These are phyloP conservation scores for Rhea pennata DNA, from an alignment of 2,113 vertebrate species.

Conservation along the genomic window DNA sequence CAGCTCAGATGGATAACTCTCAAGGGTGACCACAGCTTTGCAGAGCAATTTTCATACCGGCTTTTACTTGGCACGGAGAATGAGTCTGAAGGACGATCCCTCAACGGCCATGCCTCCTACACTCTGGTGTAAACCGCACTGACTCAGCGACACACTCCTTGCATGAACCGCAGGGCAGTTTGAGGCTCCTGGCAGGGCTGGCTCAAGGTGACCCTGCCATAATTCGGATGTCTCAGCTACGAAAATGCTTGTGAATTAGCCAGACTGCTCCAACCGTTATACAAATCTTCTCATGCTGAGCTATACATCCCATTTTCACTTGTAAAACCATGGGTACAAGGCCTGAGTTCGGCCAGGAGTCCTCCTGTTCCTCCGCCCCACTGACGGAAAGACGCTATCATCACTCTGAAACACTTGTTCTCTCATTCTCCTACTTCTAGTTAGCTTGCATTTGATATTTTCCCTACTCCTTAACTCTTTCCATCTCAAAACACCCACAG, in stretches of 20 bases:
- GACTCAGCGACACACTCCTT: rapidly evolving
- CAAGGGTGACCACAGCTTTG: slow-evolving; percentile 21
- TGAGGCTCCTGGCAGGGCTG: background rate
- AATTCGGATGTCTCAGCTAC: background rate
- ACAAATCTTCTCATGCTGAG: background rate
- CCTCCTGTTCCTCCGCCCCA: background rate
- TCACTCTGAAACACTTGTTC: background rate
- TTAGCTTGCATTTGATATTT: background rate
- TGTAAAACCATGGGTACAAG: background rate
- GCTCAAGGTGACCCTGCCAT: background rate
- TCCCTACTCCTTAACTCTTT: background rate
- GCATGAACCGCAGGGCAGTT: background rate
- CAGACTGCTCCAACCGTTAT: background rate
- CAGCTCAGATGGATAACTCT: slow-evolving; percentile 15
- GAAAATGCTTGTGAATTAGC: background rate
- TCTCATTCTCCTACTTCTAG: background rate
- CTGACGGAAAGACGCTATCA: background rate
- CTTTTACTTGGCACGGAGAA: background rate
- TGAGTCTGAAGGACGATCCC: background rate
- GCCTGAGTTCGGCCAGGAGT: background rate
- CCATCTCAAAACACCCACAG: background rate
- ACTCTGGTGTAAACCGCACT: background rate
- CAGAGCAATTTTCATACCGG: background rate
- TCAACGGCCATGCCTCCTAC: background rate
- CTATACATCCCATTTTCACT: background rate